Conservation (phyloP, 1,140 invertebrate genomes). For the Phortica variegata region DNA sequence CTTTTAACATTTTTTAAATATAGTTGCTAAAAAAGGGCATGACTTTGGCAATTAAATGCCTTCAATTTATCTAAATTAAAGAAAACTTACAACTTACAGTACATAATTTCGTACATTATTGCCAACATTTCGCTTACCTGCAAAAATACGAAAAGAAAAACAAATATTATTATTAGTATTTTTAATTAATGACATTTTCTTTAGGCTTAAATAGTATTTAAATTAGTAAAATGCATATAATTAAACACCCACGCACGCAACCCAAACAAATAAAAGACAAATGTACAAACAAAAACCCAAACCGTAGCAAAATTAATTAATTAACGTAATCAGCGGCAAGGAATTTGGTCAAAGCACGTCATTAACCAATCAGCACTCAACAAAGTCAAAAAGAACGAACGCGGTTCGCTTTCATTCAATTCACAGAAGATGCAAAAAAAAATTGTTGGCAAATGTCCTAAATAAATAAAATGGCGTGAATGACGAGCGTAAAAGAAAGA, state of each 20-base stretch:
- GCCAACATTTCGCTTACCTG: conserved; percentile 30
- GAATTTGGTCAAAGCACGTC: conserved; percentile 7
- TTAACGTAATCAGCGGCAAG: conserved; percentile 14
- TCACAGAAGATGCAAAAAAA: too few species aligned
- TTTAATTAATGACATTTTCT: neutral
- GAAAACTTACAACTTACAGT: neutral
- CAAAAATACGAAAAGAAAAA: conserved; percentile 35
- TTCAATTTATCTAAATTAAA: neutral
- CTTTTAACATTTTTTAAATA: neutral
- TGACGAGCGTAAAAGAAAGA: too few species aligned
- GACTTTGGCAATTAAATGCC: too few species aligned
- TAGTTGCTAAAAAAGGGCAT: neutral
- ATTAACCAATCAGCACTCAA: conserved; percentile 7
- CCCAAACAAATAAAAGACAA: conserved; percentile 9
- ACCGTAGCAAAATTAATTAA: conserved; percentile 19
- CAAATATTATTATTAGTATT: conserved; percentile 32
- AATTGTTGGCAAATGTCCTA: too few species aligned
- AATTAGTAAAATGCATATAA: conserved; percentile 10
- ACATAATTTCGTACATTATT: neutral
- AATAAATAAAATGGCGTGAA: too few species aligned
- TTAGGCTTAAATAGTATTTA: conserved; percentile 27
- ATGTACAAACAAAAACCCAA: neutral
- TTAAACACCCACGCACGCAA: too few species aligned
- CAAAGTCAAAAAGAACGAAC: conserved; percentile 20
- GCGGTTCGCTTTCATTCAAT: too few species aligned